Evolutionary conservation across 2,113 vertebrate genomes (phyloP), one percentile per base, ranked within the genome.

Genomic region (Bos javanicus): DNA sequence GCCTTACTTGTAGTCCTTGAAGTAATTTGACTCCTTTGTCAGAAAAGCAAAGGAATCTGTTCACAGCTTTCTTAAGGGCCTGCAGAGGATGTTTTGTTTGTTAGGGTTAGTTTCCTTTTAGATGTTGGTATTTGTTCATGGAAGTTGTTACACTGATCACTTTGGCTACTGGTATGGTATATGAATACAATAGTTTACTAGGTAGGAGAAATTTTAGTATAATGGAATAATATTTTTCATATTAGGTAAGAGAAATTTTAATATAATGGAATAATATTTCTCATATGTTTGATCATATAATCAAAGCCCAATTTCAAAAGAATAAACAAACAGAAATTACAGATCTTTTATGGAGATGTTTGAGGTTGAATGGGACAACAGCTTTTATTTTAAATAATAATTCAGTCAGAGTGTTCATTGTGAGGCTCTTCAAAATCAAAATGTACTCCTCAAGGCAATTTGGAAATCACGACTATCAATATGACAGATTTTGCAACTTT

Each of bases 1-100:
- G 62, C n/a, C 19, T 94, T 92, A 64, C 82, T 87, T 92, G 28
- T 81, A 87, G 78, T 87, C 39, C 88, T 97, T 97, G 91, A 96
- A 90, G 85, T 97, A 91, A 91, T 98, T 94, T 91, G 76, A 85
- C 74, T 92, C 59, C 85, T 96, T 96, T 92, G 62, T 97, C 36
- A 76, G 83, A 91, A 98, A 93, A 91, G 16, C 48, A 62, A 96
- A 96, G 92, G 54, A 89, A 43, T 91, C 87, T 36, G 39, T 82
- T 97, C 48, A 71, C 26, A 84, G 57, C 48, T 96, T 88, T 85
- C 64, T 23, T 89, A 19, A 86, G 59, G 93, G 43, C 64, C 43
- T 16, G 17, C 43, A 92, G 86, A 39, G 21, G 39, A 46, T 81
- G 15, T 81, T 90, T 95, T 94, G 43, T 97, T 96, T 19, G 33